Conservation (phyloP, 2,113 vertebrate species). For the Chaetodon trifascialis region DNA sequence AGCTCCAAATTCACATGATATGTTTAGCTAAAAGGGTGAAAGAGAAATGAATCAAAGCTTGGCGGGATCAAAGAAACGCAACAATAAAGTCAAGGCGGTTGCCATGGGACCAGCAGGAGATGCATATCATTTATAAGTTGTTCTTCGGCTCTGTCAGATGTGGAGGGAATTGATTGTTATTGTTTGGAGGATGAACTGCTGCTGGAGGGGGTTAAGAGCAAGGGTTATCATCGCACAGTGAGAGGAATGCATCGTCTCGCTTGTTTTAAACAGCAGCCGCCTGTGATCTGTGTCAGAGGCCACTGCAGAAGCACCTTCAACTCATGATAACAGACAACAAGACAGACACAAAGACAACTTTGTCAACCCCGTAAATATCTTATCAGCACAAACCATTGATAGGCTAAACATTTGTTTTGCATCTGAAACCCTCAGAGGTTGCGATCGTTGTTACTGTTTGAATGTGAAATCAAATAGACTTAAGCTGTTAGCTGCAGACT, state of each 20-base stretch:
- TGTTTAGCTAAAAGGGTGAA: slow-evolving; percentile 89
- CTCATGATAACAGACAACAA: slow-evolving; percentile 66
- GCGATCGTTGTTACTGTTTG: slow-evolving; percentile 56
- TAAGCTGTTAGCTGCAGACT: slow-evolving; percentile 64
- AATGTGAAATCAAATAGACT: slow-evolving; percentile 75
- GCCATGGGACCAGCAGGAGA: slow-evolving; percentile 88
- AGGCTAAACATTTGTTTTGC: slow-evolving; percentile 81
- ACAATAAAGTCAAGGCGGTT: slow-evolving; percentile 87
- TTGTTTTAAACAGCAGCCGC: slow-evolving; percentile 72
- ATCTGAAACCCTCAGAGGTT: slow-evolving; percentile 70
- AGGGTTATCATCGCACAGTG: slow-evolving; percentile 76
- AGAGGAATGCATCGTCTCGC: slow-evolving; percentile 67
- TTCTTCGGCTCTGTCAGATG: slow-evolving; percentile 80
- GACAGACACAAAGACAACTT: slow-evolving; percentile 74
- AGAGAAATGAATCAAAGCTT: slow-evolving; percentile 88
- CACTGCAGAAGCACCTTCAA: slow-evolving; percentile 54
- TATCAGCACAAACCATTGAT: slow-evolving; percentile 54
- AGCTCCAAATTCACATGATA: slow-evolving; percentile 88
- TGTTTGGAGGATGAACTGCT: slow-evolving; percentile 79
- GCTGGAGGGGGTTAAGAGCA: slow-evolving; percentile 77
- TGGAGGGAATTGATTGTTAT: slow-evolving; percentile 84
- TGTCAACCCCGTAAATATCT: slow-evolving; percentile 77
- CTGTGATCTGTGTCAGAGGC: slow-evolving; percentile 76
- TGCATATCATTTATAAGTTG: slow-evolving; percentile 87
- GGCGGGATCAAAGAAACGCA: slow-evolving; percentile 85